Conservation (phyloP, 2,888 invertebrate genomes). For the Amblyjoppa fuscipennis region DNA sequence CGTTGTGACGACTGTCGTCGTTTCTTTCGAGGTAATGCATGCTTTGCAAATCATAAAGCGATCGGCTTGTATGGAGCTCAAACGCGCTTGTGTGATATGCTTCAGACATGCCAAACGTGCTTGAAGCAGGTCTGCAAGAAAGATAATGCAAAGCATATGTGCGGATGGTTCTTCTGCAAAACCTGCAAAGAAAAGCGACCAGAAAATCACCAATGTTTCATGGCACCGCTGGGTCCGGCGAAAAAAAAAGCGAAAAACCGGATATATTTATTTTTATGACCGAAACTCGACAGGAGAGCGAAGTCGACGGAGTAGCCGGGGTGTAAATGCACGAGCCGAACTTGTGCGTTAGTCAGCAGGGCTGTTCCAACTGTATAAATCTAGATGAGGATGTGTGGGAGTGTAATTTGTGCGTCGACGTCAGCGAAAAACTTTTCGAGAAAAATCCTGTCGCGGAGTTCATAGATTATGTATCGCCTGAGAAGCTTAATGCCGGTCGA, state of each 20-base stretch:
- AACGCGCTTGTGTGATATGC: conserved; percentile 2
- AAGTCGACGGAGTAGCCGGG: neutral
- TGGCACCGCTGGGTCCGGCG: neutral
- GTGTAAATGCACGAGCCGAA: neutral
- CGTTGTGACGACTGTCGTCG: neutral
- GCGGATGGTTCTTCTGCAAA: neutral
- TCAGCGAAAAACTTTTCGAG: neutral
- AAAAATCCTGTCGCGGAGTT: neutral
- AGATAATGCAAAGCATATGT: neutral
- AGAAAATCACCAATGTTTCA: neutral
- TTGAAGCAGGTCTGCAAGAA: too few species aligned
- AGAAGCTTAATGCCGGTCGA: neutral
- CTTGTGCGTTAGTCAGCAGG: neutral
- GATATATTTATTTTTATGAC: neutral
- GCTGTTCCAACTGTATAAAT: neutral
- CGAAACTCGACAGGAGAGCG: neutral
- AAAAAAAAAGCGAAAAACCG: neutral
- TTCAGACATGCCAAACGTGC: too few species aligned
- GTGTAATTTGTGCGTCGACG: neutral
- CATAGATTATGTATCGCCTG: neutral
- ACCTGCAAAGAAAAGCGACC: too few species aligned
- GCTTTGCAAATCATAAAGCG: neutral
- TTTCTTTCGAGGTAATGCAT: neutral
- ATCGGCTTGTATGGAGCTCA: neutral
- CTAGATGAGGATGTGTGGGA: neutral